A percentile compares a stretch with the other conserved stretches of the same genome.
These are phyloP conservation scores for Orchesellides sinensis DNA, from an alignment of 2,888 invertebrate genomes.

Conservation along the genomic window DNA sequence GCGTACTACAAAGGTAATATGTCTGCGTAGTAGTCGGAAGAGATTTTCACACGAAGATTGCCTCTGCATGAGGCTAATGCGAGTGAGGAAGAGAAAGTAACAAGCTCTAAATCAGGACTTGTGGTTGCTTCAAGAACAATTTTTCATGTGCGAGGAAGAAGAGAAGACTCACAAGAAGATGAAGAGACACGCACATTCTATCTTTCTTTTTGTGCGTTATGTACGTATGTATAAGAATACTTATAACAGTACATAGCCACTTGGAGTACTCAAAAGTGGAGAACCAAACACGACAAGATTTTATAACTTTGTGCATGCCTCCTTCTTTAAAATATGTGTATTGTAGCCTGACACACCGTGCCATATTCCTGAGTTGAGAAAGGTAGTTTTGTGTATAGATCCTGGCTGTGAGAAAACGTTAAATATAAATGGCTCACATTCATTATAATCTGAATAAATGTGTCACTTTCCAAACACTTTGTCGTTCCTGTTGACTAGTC, in stretches of 20 bases:
- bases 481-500: constrained; percentile 1
- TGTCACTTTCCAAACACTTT: constrained; percentile 65
- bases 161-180: constrained; percentile 24
- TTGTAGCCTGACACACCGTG: neutral
- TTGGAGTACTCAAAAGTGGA: too few species aligned
- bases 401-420: constrained; percentile 49
- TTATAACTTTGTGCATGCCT: too few species aligned
- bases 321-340: too few species aligned
- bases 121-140: constrained; percentile 44
- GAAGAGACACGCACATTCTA: constrained; percentile 41
- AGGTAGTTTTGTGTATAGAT: neutral
- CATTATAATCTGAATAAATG: constrained; percentile 70
- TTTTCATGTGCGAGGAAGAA: constrained; percentile 37
- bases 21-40: too few species aligned
- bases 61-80: constrained; percentile 42
- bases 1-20: too few species aligned
- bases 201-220: neutral
- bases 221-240: neutral
- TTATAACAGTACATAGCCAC: too few species aligned
- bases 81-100: constrained; percentile 6
- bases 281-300: too few species aligned
- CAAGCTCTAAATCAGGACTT: constrained; percentile 49
- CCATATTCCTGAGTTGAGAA: neutral
- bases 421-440: constrained; percentile 68
- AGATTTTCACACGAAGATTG: constrained; percentile 57